phyloP scores from a whole-genome alignment of 1,140 invertebrate genomes.

The Gryllus bimaculatus region DNA sequence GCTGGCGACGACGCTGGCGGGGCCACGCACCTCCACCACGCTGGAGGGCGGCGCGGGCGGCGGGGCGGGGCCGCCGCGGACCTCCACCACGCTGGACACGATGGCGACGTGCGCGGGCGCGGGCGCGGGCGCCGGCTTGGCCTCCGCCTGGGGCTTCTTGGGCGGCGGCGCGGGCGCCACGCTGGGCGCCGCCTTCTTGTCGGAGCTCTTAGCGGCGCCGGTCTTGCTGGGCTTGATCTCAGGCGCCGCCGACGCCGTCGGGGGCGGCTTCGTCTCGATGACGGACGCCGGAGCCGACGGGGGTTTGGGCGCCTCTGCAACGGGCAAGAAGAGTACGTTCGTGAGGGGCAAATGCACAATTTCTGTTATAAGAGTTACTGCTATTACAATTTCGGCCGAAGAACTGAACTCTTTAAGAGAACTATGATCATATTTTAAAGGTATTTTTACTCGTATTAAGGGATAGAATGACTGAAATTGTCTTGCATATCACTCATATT shows the following conservation, averaged over 20 bases:
- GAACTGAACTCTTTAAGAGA: too few species aligned
- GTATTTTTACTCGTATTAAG: too few species aligned
- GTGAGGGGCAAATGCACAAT: too few species aligned
- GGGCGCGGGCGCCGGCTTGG: slow-evolving; percentile 28
- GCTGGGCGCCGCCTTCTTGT: neutral
- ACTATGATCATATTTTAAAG: too few species aligned
- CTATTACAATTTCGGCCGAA: too few species aligned
- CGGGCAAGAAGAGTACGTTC: too few species aligned
- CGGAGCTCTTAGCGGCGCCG: slow-evolving; percentile 24
- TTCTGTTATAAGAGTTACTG: too few species aligned
- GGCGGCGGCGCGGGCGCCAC: too few species aligned
- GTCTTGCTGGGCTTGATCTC: slow-evolving; percentile 50
- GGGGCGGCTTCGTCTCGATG: slow-evolving; percentile 43
- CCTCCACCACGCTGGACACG: slow-evolving; percentile 32
- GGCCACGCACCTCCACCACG: slow-evolving; percentile 25
- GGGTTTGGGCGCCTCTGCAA: neutral
- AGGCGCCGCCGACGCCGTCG: slow-evolving; percentile 32
- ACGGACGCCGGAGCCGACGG: slow-evolving; percentile 34
- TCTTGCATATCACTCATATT: too few species aligned
- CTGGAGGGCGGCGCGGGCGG: slow-evolving; percentile 17
- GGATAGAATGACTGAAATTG: too few species aligned
- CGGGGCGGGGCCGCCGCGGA: slow-evolving; percentile 25
- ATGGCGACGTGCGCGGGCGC: neutral
- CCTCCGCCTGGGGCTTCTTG: slow-evolving; percentile 35
- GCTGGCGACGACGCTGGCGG: slow-evolving; percentile 30